Conservation (phyloP, 2,797 vertebrate species). For the Acrossocheilus wenchowensis region DNA sequence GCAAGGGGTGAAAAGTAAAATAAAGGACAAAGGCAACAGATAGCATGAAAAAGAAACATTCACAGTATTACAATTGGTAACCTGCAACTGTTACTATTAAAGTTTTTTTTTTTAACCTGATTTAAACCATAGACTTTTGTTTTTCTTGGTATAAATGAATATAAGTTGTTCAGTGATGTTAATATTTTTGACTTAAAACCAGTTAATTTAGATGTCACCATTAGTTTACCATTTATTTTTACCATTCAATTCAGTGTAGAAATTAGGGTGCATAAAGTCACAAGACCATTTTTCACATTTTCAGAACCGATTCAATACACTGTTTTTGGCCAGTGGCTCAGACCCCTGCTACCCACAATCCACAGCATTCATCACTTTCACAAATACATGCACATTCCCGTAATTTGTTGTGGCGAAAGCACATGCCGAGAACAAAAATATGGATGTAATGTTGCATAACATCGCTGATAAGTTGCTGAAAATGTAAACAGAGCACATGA, state of each 20-base stretch:
- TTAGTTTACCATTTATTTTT: not conserved
- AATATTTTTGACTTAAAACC: not conserved
- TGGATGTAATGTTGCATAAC: not conserved
- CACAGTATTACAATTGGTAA: not conserved
- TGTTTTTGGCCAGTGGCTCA: not conserved
- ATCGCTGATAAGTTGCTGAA: conserved; percentile 5
- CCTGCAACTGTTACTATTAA: not conserved
- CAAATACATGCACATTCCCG: not conserved
- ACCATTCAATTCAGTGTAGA: not conserved
- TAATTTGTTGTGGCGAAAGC: not conserved
- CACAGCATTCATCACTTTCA: not conserved
- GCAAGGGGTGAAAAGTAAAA: not conserved
- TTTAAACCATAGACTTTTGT: not conserved
- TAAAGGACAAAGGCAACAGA: not conserved
- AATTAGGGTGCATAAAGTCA: not conserved
- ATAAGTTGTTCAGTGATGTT: not conserved
- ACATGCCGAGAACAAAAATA: not conserved
- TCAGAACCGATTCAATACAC: not conserved
- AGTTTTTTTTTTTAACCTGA: not conserved
- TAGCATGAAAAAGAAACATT: not conserved
- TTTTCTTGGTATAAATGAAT: not conserved
- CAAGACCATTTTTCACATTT: not conserved
- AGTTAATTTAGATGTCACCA: not conserved
- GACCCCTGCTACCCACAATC: not conserved
- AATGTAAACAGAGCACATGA: not conserved